Base-by-base conservation (phyloP, 2,797 vertebrate genomes). In the Gymnoscopelus braueri region DNA sequence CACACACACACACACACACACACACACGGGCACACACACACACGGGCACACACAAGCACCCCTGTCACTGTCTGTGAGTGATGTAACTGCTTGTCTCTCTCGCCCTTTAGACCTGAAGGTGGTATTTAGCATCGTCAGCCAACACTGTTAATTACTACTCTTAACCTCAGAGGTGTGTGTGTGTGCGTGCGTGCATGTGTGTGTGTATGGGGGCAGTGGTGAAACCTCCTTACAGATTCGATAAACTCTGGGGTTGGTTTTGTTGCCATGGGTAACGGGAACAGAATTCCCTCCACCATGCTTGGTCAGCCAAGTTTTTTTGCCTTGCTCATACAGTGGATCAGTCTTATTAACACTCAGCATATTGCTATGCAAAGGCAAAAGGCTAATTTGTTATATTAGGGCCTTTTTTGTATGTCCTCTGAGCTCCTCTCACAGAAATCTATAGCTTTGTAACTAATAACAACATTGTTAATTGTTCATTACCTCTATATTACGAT, bases 251-350 rank as follows among this genome's bases (percentile, higher is more conserved):
- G 61, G 58, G 75, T 77, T 44, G 78, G 82, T 55, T 48, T 15
- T 58, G 83, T 80, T 81, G 79, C 77, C 50, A 79, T 67, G 69
- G 80, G 66, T 44, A 70, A 79, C 74, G 10, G 80, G 29, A 62
- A 32, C 64, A 58, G 24, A 58, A 60, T 62, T 59, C 14, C 57
- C 47, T 60, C 19, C 47, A 14, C 11, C 51, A 54, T 53, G 50
- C 55, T 54, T 44, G 53, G 56, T 65, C 71, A 73, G 47, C 19
- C 12, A 59, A 53, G 12, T 75, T 55, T 58, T 67, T 13, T 50
- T 35, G 32, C 32, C 32, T 35, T 35, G 5, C 32, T 35, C 5
- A 4, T 35, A 35, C 32, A 35, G 32, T 6, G 32, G 32, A 4
- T 35, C 32, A 7, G 32, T 35, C 32, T 35, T 35, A 35, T 35